Evolutionary conservation across 2,113 vertebrate genomes (phyloP), one percentile per base, ranked within the genome.

Genomic region (Bufo gargarizans): DNA sequence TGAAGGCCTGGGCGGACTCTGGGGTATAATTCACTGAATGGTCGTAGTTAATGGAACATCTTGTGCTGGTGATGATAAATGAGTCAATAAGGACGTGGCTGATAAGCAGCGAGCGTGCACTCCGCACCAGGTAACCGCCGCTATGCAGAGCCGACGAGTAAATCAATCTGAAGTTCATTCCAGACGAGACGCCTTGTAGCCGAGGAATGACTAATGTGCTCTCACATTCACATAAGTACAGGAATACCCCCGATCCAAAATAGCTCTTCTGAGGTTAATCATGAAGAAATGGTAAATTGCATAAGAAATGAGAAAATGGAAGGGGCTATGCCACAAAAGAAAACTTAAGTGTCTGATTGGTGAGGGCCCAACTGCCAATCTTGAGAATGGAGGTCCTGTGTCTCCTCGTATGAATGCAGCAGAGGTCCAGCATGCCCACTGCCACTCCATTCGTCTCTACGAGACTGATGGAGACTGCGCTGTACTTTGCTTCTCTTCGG

Each of bases 131-230:
- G 84, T 72, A 58, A 17, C 71, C 6, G 69, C 84, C 72, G 45
- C 47, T 55, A 78, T 53, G 20, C 33, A 63, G 63, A 69, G 59
- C 49, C 14, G 55, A 65, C 19, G 61, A 74, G 17, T 50, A 77
- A 45, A 87, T 85, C 69, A 89, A 91, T 91, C 84, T 74, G 58
- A 59, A 86, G 59, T 47, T 69, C 50, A 76, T 88, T 90, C 79
- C 83, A 89, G 91, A 90, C 91, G 91, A 76, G 86, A 91, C 89
- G 89, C 91, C 85, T 88, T 58, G 89, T 89, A 53, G 86, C 69
- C 92, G 89, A 79, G 59, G 87, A 82, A 89, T 89, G 89, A 91
- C 6, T 90, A 90, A 67, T 86, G 89, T 82, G 86, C 88, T 86
- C 90, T 82, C 86, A 92, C 58, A 85, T 19, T 55, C 49, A 49